Evolutionary conservation across 2,888 invertebrate genomes (phyloP), one percentile per base, ranked within the genome.

Genomic region (Agrotis puta): DNA sequence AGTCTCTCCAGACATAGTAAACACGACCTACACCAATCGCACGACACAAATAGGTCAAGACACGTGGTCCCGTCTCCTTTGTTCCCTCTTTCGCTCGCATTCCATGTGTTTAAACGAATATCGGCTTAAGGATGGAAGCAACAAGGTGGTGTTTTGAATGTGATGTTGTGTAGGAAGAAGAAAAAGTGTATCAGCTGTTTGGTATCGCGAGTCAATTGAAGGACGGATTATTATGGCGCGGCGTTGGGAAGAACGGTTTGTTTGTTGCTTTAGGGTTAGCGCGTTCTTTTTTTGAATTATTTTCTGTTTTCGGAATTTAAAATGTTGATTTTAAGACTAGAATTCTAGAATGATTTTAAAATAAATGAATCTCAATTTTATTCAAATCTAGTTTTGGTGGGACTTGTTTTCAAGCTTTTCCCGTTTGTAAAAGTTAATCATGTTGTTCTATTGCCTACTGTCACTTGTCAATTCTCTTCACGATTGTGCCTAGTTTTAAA

Each of bases 1-100:
- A 83, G 50, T 81, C 80, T 81, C 63, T 77, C 77, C 70, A 80
- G 81, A 78, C 80, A 65, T 81, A 81, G 83, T 77, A 82, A 83
- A 85, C 90, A 82, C 85, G 90, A 90, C 92, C 92, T 88, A 85
- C 91, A 91, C 85, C 89, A 92, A 92, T 89, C 78, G 89, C 89
- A 83, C 87, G 88, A 86, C 85, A 85, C 81, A 89, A 90, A 85
- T 92, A 92, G 92, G 92, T 92, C 92, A 92, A 92, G 92, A 91
- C 88, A 87, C 86, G 86, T 85, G 83, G 83, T 85, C 79, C 88
- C 87, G 77, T 78, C 83, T 82, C 85, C 81, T 88, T 89, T 86
- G 87, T 85, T 82, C 87, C 85, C 82, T 84, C 81, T 87, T 83
- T 81, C 87, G 88, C 83, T 84, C 85, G 64, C 27, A 61, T 43